Percentiles rank a stretch among this genome's conserved stretches.
phyloP scores from a whole-genome alignment of 2,888 invertebrate genomes.

The Xanthorhoe designata region DNA sequence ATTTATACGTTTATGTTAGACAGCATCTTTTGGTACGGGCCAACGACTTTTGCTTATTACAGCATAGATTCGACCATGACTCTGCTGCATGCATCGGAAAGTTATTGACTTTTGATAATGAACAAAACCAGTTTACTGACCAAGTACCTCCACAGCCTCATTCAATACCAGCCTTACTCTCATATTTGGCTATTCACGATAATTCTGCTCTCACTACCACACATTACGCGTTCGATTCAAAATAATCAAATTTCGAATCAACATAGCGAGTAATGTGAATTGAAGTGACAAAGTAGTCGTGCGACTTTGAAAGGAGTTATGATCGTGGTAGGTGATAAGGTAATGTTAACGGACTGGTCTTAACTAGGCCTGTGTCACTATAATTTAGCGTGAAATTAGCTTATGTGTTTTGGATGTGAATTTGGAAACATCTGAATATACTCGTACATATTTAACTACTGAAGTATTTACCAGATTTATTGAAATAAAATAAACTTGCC shows the following conservation, averaged over 20 bases:
- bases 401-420: neutral
- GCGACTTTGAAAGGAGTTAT: conserved; percentile 35
- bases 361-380: conserved; percentile 31
- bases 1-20: no score
- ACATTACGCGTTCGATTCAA: conserved; percentile 61
- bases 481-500: no score
- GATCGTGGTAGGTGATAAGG: conserved; percentile 54
- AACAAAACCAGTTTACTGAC: conserved; percentile 82
- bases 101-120: conserved; percentile 86
- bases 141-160: conserved; percentile 73
- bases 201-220: conserved; percentile 50
- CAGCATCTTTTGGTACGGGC: conserved; percentile 6
- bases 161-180: conserved; percentile 74
- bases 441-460: no score
- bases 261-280: conserved; percentile 60
- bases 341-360: conserved; percentile 67
- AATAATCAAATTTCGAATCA: conserved; percentile 26
- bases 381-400: neutral
- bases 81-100: conserved; percentile 79
- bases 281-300: conserved; percentile 40
- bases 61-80: conserved; percentile 77
- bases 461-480: no score
- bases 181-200: conserved; percentile 46
- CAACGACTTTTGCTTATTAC: conserved; percentile 52
- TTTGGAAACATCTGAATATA: neutral